Conservation (phyloP, 2,113 vertebrate species). For the Plotosus lineatus region DNA sequence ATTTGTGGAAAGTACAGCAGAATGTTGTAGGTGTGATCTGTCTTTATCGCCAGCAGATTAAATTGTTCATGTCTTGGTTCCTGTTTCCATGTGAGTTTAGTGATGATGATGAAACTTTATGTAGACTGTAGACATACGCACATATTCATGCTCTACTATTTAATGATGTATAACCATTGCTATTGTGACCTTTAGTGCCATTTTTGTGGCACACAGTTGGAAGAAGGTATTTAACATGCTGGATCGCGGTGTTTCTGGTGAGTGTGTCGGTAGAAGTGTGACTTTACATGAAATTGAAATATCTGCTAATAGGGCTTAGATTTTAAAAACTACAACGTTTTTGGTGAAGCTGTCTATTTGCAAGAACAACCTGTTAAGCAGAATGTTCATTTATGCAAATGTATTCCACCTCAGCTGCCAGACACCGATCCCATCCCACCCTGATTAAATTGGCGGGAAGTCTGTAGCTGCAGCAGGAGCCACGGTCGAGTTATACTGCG, state of each 20-base stretch:
- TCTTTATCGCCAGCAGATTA: conserved; percentile 47
- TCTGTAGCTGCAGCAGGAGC: conserved; percentile 38
- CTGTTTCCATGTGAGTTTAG: conserved; percentile 25
- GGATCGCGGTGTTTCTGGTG: not conserved
- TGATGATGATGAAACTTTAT: conserved; percentile 10
- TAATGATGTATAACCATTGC: not conserved
- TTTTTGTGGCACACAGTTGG: not conserved
- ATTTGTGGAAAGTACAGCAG: conserved; percentile 30
- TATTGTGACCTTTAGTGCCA: not conserved
- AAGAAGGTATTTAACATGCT: not conserved
- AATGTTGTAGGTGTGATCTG: conserved; percentile 55
- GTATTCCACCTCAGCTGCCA: conserved; percentile 52
- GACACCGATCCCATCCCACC: conserved; percentile 46
- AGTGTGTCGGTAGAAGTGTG: not conserved
- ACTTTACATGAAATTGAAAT: not conserved
- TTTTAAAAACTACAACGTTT: not conserved
- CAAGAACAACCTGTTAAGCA: conserved; percentile 22
- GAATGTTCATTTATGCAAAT: conserved; percentile 47
- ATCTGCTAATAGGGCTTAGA: not conserved
- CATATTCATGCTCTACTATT: not conserved
- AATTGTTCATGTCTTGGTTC: conserved; percentile 17
- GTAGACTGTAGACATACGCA: not conserved
- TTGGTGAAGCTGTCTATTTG: not conserved
- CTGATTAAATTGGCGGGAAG: conserved; percentile 53
- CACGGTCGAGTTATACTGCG: conserved; percentile 27